A percentile compares a stretch with the other conserved stretches of the same genome.
phyloP scores from a whole-genome alignment of 2,113 vertebrate genomes.

The Chaetorhynchus papuensis region DNA sequence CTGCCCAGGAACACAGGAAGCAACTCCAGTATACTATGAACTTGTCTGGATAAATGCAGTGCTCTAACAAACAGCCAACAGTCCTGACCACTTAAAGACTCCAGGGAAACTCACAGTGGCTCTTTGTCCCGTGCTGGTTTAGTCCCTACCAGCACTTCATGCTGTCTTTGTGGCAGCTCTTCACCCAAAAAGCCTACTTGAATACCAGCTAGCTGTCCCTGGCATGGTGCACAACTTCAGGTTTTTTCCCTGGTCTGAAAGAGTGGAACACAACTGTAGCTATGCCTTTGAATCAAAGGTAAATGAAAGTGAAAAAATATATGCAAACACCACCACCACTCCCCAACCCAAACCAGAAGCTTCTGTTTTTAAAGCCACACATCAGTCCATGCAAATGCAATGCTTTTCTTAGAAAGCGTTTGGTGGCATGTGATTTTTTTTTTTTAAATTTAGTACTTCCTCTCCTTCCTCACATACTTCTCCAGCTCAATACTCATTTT shows the following conservation, averaged over 20 bases:
- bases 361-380: background rate
- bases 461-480: background rate
- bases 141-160: background rate
- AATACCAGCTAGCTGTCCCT: background rate
- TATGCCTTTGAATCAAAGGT: background rate
- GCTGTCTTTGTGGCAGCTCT: background rate
- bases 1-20: background rate
- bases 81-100: fast-evolving
- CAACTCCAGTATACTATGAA: fast-evolving
- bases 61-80: background rate
- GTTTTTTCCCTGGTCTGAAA: background rate
- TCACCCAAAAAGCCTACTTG: background rate
- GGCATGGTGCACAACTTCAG: background rate
- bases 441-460: background rate
- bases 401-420: background rate
- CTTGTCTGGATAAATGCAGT: background rate
- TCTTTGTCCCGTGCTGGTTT: background rate
- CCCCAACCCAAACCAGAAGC: background rate
- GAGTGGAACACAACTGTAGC: background rate
- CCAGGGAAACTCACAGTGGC: background rate
- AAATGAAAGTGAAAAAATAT: background rate
- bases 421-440: background rate
- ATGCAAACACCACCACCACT: background rate
- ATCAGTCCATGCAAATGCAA: background rate
- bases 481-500: background rate